Evolutionary conservation across 2,888 invertebrate genomes (phyloP).

Genomic region (Synanthedon formicaeformis): DNA sequence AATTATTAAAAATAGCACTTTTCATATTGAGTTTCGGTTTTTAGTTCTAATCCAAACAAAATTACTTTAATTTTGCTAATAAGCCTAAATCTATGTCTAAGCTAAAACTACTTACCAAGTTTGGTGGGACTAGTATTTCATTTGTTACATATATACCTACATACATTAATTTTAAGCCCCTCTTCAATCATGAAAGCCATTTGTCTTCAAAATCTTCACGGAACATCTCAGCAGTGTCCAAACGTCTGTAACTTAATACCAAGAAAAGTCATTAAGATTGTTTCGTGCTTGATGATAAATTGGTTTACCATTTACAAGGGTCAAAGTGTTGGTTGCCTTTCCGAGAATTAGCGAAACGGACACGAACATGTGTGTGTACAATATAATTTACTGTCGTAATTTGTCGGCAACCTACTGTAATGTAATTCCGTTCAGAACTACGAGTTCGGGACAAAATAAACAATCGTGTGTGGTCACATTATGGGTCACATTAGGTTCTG

Average conservation of each 20-base stretch:
- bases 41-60: no score
- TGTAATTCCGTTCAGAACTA: conserved; percentile 17
- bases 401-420: conserved; percentile 13
- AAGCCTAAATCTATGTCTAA: no score
- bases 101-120: no score
- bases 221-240: conserved; percentile 8
- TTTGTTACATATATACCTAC: no score
- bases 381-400: neutral
- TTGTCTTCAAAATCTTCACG: conserved; percentile 11
- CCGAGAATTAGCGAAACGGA: conserved; percentile 15
- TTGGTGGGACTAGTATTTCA: no score
- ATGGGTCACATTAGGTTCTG: neutral
- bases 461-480: conserved; percentile 22
- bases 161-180: no score
- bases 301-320: conserved; percentile 21
- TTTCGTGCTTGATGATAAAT: conserved; percentile 29
- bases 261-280: conserved; percentile 22
- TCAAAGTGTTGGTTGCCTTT: conserved; percentile 23
- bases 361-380: neutral
- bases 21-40: no score
- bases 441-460: conserved; percentile 23
- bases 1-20: no score
- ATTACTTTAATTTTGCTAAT: no score
- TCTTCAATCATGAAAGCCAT: no score
- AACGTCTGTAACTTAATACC: conserved; percentile 25